Percentiles rank a stretch among this genome's conserved stretches.
Evolutionary conservation across 1,140 invertebrate species (phyloP).

Genomic region (Diabrotica virgifera): DNA sequence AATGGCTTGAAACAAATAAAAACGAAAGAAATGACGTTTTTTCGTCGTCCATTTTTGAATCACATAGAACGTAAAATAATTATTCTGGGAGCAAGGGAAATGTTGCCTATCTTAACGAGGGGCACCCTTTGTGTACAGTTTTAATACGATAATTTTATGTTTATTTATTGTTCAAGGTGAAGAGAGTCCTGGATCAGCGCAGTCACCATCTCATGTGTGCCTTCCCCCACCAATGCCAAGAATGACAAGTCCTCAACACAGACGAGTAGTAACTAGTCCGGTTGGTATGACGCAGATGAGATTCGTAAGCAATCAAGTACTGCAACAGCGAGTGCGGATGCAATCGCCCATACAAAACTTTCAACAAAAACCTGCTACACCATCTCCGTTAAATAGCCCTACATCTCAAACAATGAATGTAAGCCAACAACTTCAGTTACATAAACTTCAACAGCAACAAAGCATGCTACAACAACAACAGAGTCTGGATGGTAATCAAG

Average conservation of each 20-base stretch:
- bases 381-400: conserved; percentile 45
- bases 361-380: conserved; percentile 43
- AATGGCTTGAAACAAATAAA: no score
- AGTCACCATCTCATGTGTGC: conserved; percentile 47
- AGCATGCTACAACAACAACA: conserved; percentile 36
- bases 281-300: conserved; percentile 47
- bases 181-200: conserved; percentile 44
- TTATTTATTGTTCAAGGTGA: conserved; percentile 32
- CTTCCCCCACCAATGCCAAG: conserved; percentile 50
- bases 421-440: conserved; percentile 45
- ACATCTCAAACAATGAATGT: conserved; percentile 39
- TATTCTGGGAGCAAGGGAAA: no score
- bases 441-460: conserved; percentile 45
- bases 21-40: no score
- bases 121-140: no score
- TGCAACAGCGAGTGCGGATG: conserved; percentile 33
- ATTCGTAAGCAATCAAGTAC: conserved; percentile 38
- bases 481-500: conserved; percentile 26
- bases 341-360: conserved; percentile 37
- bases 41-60: no score
- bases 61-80: no score
- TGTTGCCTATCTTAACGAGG: no score
- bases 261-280: conserved; percentile 55
- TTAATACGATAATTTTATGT: no score
- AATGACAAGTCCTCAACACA: conserved; percentile 59